A percentile compares a stretch with the other conserved stretches of the same genome.
phyloP scores from a whole-genome alignment of 2,888 invertebrate species.

The Heliconius ethilla region DNA sequence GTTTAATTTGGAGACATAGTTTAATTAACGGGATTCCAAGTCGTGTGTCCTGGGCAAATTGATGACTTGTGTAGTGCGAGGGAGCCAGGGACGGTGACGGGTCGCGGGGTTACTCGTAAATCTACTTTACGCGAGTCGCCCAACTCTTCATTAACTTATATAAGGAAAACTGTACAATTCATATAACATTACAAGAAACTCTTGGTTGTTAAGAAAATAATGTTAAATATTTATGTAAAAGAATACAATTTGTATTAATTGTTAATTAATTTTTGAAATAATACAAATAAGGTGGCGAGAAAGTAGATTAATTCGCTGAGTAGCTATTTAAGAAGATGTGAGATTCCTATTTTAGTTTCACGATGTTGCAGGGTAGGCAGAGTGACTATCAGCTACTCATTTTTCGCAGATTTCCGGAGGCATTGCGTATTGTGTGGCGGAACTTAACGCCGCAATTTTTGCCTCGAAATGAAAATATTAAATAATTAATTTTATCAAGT shows the following conservation, averaged over 20 bases:
- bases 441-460: too few relatives aligned
- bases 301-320: not conserved
- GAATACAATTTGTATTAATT: not conserved
- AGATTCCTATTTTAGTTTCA: constrained; percentile 42
- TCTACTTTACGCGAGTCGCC: constrained; percentile 66
- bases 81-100: constrained; percentile 45
- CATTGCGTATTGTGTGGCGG: too few relatives aligned
- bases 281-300: too few relatives aligned
- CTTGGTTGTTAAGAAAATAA: not conserved
- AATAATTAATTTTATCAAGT: too few relatives aligned
- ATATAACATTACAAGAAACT: constrained; percentile 55
- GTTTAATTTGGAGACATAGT: constrained; percentile 73
- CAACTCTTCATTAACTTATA: constrained; percentile 73
- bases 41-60: constrained; percentile 73
- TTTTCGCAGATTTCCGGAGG: too few relatives aligned
- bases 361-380: too few relatives aligned
- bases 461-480: too few relatives aligned
- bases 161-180: constrained; percentile 64
- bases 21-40: constrained; percentile 77
- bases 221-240: not conserved
- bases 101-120: constrained; percentile 65
- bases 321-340: constrained; percentile 19
- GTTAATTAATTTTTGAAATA: too few relatives aligned
- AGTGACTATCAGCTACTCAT: too few relatives aligned
- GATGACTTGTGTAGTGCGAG: constrained; percentile 71